Conservation (phyloP, 2,888 invertebrate species). For the Sarcophaga carnaria region DNA sequence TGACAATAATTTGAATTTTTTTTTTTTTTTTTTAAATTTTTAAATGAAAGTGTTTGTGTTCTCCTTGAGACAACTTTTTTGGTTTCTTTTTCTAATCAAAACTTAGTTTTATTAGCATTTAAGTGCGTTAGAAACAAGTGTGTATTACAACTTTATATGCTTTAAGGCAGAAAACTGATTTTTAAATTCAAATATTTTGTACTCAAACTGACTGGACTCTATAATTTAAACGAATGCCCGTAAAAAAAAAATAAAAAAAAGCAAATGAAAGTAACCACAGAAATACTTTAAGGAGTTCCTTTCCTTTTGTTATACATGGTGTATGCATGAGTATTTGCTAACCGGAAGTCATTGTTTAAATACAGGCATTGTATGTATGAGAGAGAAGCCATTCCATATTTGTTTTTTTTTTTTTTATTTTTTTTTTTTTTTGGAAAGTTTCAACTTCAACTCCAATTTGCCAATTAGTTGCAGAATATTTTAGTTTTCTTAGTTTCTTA, state of each 20-base stretch:
- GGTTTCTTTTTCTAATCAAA: neutral
- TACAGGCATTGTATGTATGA: too few species aligned
- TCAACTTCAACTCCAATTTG: constrained; percentile 30
- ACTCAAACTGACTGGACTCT: neutral
- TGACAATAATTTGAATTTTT: neutral
- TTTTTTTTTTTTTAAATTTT: neutral
- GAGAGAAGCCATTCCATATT: neutral
- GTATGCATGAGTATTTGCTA: too few species aligned
- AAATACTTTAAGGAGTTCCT: too few species aligned
- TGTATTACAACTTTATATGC: neutral
- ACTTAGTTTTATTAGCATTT: neutral
- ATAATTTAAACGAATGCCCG: neutral
- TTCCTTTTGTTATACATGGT: too few species aligned
- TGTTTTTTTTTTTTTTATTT: neutral
- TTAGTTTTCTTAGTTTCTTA: neutral
- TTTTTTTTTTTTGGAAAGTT: neutral
- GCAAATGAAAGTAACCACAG: neutral
- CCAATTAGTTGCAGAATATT: constrained; percentile 28
- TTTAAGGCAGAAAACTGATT: neutral
- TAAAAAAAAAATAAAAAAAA: too few species aligned
- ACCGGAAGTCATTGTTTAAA: too few species aligned
- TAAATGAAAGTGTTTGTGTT: neutral
- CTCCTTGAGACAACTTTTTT: neutral
- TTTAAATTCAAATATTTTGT: neutral
- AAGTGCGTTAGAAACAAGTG: neutral